phyloP scores from a whole-genome alignment of 92 coral and sea anemone species.

The Actinernus sp. region DNA sequence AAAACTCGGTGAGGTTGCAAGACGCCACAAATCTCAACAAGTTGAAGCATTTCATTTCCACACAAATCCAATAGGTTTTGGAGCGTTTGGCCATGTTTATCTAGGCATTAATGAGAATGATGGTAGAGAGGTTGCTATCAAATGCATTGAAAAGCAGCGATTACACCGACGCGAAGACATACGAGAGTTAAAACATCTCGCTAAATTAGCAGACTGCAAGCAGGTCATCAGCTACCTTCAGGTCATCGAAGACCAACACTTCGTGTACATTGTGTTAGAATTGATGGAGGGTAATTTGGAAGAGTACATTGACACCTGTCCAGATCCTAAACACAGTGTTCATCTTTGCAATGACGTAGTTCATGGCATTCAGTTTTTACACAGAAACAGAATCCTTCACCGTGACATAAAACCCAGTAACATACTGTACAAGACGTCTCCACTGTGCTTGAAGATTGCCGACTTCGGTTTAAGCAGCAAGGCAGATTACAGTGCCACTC shows the following conservation, averaged over 20 bases:
- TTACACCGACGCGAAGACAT: slow-evolving; percentile 25
- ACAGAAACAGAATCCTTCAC: slow-evolving; percentile 26
- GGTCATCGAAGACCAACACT: slow-evolving; percentile 18
- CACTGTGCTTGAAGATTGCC: slow-evolving; percentile 18
- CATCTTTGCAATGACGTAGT: slow-evolving; percentile 25
- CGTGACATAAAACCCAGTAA: slow-evolving; percentile 64
- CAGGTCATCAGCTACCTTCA: slow-evolving; percentile 37
- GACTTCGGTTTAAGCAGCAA: slow-evolving; percentile 52
- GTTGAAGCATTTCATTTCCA: slow-evolving; percentile 25
- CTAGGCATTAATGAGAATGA: slow-evolving; percentile 53
- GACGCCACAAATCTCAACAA: slow-evolving; percentile 1
- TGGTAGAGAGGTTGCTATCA: slow-evolving; percentile 71
- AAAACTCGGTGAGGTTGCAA: slow-evolving; percentile 25
- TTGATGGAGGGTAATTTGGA: slow-evolving; percentile 60
- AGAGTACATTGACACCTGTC: slow-evolving; percentile 6
- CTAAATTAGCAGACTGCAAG: slow-evolving; percentile 32
- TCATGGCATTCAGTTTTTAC: slow-evolving; percentile 34
- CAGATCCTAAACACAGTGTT: neutral
- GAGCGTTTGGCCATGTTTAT: slow-evolving; percentile 48
- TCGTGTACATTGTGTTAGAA: slow-evolving; percentile 55
- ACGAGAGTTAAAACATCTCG: slow-evolving; percentile 37
- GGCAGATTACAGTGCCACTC: neutral
- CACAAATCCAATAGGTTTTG: slow-evolving; percentile 25
- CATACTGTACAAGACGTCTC: slow-evolving; percentile 21
- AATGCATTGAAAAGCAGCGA: slow-evolving; percentile 44